Evolutionary conservation across 1,140 invertebrate species (phyloP).

Genomic region (Eriosoma lanigerum): DNA sequence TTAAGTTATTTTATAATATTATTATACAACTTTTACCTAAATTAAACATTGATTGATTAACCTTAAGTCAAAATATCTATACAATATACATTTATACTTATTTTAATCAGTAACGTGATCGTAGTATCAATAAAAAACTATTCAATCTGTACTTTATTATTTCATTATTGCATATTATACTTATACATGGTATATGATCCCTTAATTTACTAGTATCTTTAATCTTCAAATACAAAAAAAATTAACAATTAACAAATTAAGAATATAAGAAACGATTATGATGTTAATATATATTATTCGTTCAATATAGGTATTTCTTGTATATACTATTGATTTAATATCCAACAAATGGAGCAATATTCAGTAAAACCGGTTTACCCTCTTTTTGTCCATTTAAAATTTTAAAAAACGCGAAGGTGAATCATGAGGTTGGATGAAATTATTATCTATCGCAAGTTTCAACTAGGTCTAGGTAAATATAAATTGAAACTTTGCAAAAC

Average conservation of each 20-base stretch:
- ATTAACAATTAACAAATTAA: too few relatives aligned
- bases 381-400: slow-evolving; percentile 18
- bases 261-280: too few relatives aligned
- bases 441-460: background rate
- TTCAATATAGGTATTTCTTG: background rate
- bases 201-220: too few relatives aligned
- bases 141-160: background rate
- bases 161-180: too few relatives aligned
- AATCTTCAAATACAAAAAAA: background rate
- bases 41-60: background rate
- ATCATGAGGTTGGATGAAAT: background rate
- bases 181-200: too few relatives aligned
- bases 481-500: slow-evolving; percentile 2
- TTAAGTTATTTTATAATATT: too few relatives aligned
- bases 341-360: background rate
- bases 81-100: too few relatives aligned
- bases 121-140: background rate
- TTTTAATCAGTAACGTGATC: background rate
- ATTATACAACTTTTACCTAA: too few relatives aligned
- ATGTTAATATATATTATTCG: too few relatives aligned
- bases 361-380: slow-evolving; percentile 18
- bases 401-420: slow-evolving; percentile 17
- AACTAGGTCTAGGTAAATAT: slow-evolving; percentile 42
- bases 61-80: too few relatives aligned
- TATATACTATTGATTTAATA: background rate